These are phyloP conservation scores for Lasioglossum marginatum DNA, from an alignment of 2,888 invertebrate species.

Conservation along the genomic window DNA sequence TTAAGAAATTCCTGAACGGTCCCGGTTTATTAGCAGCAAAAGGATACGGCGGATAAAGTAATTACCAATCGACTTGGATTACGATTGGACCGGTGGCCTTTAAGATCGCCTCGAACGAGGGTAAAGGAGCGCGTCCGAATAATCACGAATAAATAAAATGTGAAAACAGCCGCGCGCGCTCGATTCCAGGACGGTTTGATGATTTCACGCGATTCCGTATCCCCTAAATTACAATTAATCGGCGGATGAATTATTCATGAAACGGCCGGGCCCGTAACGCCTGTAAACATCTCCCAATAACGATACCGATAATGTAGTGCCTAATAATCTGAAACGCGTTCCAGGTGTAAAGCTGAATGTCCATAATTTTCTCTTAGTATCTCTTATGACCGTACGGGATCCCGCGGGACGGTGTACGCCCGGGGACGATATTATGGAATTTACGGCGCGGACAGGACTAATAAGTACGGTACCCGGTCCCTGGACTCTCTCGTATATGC, in stretches of 20 bases:
- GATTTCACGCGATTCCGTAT: constrained; percentile 29
- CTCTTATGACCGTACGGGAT: constrained; percentile 47
- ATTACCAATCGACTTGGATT: constrained; percentile 17
- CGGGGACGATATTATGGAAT: constrained; percentile 57
- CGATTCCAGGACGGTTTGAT: constrained; percentile 1
- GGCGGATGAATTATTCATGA: constrained; percentile 63
- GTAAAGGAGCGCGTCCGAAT: neutral
- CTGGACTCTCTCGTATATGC: constrained; percentile 9
- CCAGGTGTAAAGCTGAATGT: constrained; percentile 63
- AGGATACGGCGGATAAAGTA: constrained; percentile 25
- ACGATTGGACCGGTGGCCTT: constrained; percentile 11
- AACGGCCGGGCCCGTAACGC: constrained; percentile 37
- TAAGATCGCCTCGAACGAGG: neutral
- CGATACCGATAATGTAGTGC: constrained; percentile 60
- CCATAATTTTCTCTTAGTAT: constrained; percentile 66
- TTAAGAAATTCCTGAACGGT: constrained; percentile 11
- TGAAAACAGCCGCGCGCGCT: neutral
- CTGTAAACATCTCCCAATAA: constrained; percentile 59
- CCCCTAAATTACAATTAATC: constrained; percentile 55
- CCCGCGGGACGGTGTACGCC: constrained; percentile 42
- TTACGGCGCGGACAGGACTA: constrained; percentile 58
- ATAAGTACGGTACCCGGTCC: constrained; percentile 54
- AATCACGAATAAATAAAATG: constrained; percentile 26
- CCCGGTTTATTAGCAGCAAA: constrained; percentile 3
- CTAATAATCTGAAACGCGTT: constrained; percentile 61